A percentile compares a stretch with the other conserved stretches of the same genome.
Evolutionary conservation across 2,888 invertebrate species (phyloP).

Genomic region (Pegoplata infirma): DNA sequence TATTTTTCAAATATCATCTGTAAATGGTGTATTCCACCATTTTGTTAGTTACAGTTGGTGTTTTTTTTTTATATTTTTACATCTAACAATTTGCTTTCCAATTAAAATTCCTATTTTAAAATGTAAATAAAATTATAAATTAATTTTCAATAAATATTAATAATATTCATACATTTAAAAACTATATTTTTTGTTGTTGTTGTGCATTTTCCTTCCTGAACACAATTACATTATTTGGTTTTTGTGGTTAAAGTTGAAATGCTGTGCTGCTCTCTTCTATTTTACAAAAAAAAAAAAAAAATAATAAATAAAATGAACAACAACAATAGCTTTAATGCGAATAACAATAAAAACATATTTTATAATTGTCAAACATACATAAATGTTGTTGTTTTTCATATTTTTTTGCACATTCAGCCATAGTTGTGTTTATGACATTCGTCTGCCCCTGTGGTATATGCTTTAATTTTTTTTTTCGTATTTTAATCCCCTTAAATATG

Average conservation of each 20-base stretch:
- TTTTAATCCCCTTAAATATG: slow-evolving; percentile 41
- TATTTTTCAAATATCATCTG: too few relatives aligned
- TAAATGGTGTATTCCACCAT: neutral
- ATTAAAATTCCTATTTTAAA: slow-evolving; percentile 45
- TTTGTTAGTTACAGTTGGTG: neutral
- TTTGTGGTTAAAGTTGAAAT: slow-evolving; percentile 29
- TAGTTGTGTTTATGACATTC: slow-evolving; percentile 39
- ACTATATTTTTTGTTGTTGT: neutral
- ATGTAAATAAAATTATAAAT: slow-evolving; percentile 47
- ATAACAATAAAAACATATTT: slow-evolving; percentile 48
- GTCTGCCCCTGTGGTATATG: slow-evolving; percentile 50
- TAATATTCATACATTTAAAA: slow-evolving; percentile 35
- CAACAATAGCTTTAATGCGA: neutral
- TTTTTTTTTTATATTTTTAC: neutral
- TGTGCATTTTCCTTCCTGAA: slow-evolving; percentile 23
- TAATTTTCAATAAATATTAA: slow-evolving; percentile 53
- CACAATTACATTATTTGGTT: slow-evolving; percentile 23
- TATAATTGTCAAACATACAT: slow-evolving; percentile 50
- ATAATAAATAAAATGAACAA: neutral
- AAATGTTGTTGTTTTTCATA: slow-evolving; percentile 17
- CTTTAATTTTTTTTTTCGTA: slow-evolving; percentile 33
- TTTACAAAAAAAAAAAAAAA: neutral
- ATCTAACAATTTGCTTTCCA: slow-evolving; percentile 8
- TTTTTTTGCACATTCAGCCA: slow-evolving; percentile 9
- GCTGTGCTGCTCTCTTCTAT: too few relatives aligned